Evolutionary conservation across 2,113 vertebrate species (phyloP), one percentile per base, ranked within the genome.

Genomic region (Rhombomys opimus): DNA sequence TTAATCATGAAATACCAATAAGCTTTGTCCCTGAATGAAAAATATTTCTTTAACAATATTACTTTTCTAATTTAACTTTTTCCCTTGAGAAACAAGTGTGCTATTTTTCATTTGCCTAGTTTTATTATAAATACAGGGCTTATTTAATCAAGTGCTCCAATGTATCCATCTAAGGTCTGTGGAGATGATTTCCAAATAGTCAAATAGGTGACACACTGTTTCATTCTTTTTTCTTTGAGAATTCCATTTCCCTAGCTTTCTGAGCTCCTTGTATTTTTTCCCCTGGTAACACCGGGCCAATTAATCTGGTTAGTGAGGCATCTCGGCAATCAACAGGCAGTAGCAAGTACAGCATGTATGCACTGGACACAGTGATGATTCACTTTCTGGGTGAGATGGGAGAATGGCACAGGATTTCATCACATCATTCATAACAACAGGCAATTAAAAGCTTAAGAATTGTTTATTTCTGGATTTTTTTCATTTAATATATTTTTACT

Each of bases 41-140:
- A 35, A 12, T 22, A 57, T 32, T 38, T 72, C 86, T 87, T 72
- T 88, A n/a, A 27, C 20, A 73, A 38, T 88, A 72, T n/a, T 87
- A 70, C 46, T 50, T 73, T 73, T 57, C 67, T 88, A 88, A 54
- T 57, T 88, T 88, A 88, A 88, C 68, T 38, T 88, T 88, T 72
- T 54, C 35, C 32, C 50, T 73, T 88, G 67, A 73, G 68, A 73
- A 88, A 73, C 23, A 73, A 72, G 32, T 88, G 68, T 59, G 50
- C 4, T 59, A 5, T 38, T 30, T 73, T 18, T 88, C 52, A 88
- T 59, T 88, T 88, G 50, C 23, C 52, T 30, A 72, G 35, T 27
- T 88, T 73, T 73, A 88, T 38, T 88, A 73, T 57, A 73, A 73
- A 38, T 88, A 32, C 8, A 15, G 7, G 13, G 3, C 12, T 72